These are phyloP conservation scores for Scaptomyza caliginosa DNA, from an alignment of 2,888 invertebrate genomes.

Conservation along the genomic window DNA sequence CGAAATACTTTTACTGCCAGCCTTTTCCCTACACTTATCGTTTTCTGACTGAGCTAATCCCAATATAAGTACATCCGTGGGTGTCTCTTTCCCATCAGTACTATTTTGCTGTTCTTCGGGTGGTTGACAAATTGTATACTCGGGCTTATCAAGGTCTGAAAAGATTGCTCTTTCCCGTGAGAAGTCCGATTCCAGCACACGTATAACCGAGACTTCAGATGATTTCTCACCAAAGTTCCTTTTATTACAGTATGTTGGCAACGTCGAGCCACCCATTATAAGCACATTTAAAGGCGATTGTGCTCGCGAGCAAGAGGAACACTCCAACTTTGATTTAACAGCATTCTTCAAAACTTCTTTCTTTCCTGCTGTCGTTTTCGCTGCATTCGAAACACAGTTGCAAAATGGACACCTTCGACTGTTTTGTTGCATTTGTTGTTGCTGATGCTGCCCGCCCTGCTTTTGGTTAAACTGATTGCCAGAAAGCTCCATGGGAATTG, in stretches of 20 bases:
- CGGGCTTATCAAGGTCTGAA: slow-evolving; percentile 42
- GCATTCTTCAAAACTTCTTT: background rate
- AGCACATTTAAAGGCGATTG: slow-evolving; percentile 34
- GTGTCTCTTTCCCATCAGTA: background rate
- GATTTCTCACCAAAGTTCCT: background rate
- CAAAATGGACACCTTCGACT: slow-evolving; percentile 1
- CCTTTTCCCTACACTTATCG: background rate
- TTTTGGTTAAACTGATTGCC: background rate
- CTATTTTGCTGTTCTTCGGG: slow-evolving; percentile 1
- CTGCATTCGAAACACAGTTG: background rate
- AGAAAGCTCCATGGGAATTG: background rate
- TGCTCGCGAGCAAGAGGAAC: background rate
- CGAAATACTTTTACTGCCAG: too few species aligned
- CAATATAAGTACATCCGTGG: slow-evolving; percentile 42
- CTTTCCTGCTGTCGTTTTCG: too few species aligned
- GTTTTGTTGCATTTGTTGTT: background rate
- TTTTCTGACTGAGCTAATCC: background rate
- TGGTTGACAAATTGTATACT: slow-evolving; percentile 38
- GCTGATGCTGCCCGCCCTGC: too few species aligned
- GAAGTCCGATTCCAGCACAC: slow-evolving; percentile 54
- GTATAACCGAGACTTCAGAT: slow-evolving; percentile 34
- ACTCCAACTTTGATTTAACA: background rate
- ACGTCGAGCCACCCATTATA: slow-evolving; percentile 32
- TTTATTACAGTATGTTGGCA: slow-evolving; percentile 32
- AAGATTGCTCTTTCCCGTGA: slow-evolving; percentile 43